Evolutionary conservation across 2,888 invertebrate species (phyloP), one percentile per base, ranked within the genome.

Genomic region (Panorpa germanica): DNA sequence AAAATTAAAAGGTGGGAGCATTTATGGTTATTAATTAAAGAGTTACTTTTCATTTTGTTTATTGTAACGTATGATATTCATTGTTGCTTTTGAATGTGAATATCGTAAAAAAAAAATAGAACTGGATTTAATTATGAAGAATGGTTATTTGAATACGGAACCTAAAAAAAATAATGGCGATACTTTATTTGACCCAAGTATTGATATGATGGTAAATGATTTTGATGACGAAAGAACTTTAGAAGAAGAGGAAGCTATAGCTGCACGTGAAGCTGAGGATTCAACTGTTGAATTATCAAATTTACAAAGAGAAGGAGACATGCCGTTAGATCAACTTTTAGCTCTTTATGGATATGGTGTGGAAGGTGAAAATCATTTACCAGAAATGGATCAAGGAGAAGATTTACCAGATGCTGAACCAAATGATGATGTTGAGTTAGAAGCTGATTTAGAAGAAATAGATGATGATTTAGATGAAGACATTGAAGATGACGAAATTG

Each of bases 181-280:
- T 38, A 44, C 61, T 43, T 62, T 78, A 45, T 90, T 91, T 63
- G 90, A 90, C 55, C 90, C 91, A 38, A 74, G 85, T 39, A 75
- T 86, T 50, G 91, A 91, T 55, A 88, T 93, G 88, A 76, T 93
- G 67, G 80, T 91, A 38, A 83, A 93, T 69, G 93, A 93, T 57
- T 91, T 85, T 58, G 95, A 95, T 55, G 93, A 95, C 61, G 95
- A 95, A 52, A 70, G 83, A 51, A 95, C 93, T 37, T 53, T 95
- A 50, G 93, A 91, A 52, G 93, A 95, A 60, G 93, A 95, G 63
- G 95, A 95, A 64, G 88, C 86, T 28, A 57, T 91, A 50, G 88
- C 86, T 41, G 82, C 82, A 43, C 74, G 77, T 38, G 83, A 83
- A 56, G 59, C 66, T 27, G 73, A 76, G 43, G 88, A 90, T 54